Evolutionary conservation across 2,888 invertebrate species (phyloP).

Genomic region (Callyntrura sp.): DNA sequence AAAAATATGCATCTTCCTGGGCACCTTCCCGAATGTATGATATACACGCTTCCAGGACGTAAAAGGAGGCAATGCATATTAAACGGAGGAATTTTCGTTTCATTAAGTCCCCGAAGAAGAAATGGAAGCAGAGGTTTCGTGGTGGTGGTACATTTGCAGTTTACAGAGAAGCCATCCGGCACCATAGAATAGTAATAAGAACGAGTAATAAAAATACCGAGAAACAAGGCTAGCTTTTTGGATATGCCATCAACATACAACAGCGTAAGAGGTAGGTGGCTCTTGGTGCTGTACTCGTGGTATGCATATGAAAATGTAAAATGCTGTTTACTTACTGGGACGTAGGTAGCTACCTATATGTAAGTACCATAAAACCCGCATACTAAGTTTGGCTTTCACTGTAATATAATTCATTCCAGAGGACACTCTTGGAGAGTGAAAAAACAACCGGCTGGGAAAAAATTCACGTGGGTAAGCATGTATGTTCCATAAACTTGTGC

Average conservation of each 20-base stretch:
- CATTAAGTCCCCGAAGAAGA: background rate
- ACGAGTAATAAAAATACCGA: conserved; percentile 32
- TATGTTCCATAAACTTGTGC: too few species aligned
- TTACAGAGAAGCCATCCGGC: background rate
- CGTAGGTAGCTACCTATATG: too few species aligned
- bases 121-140: background rate
- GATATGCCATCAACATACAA: too few species aligned
- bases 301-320: background rate
- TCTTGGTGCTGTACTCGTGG: background rate
- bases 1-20: background rate
- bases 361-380: background rate
- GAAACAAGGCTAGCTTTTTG: too few species aligned
- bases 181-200: background rate
- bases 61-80: background rate
- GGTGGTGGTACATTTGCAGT: background rate
- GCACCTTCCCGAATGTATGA: background rate
- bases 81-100: conserved; percentile 9
- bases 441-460: too few species aligned
- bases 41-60: too few species aligned
- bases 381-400: background rate
- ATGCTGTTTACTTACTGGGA: too few species aligned
- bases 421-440: too few species aligned
- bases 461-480: conserved; percentile 8
- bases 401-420: background rate
- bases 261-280: too few species aligned